Evolutionary conservation across 2,888 invertebrate species (phyloP).

Genomic region (Hesperia comma): DNA sequence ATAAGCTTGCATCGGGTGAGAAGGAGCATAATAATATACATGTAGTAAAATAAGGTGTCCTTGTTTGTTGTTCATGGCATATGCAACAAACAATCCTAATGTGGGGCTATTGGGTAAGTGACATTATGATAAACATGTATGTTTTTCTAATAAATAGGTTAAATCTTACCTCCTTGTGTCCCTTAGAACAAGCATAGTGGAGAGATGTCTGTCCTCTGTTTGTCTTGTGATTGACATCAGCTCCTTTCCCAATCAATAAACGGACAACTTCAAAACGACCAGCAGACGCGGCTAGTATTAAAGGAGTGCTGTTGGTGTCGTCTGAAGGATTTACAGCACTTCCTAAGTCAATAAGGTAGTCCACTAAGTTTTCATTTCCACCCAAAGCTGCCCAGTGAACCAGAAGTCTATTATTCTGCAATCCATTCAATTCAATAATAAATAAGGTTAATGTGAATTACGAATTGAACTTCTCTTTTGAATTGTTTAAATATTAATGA

Average conservation of each 20-base stretch:
- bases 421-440: constrained; percentile 42
- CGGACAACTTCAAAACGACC: constrained; percentile 88
- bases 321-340: constrained; percentile 88
- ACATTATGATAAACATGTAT: no score
- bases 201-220: constrained; percentile 90
- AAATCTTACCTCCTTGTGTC: constrained; percentile 86
- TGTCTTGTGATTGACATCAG: constrained; percentile 89
- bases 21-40: no score
- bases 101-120: no score
- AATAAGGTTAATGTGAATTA: background rate
- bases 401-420: constrained; percentile 88
- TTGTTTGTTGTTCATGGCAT: no score
- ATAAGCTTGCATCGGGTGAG: no score
- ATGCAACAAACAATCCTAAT: no score
- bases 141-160: background rate
- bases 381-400: constrained; percentile 92
- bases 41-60: no score
- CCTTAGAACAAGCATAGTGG: constrained; percentile 94
- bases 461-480: no score
- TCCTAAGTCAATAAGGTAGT: constrained; percentile 86
- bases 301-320: constrained; percentile 90
- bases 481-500: background rate
- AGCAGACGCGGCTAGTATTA: constrained; percentile 92
- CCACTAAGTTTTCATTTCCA: constrained; percentile 89
- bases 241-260: constrained; percentile 86